A percentile compares a stretch with the other conserved stretches of the same genome.
Evolutionary conservation across 2,888 invertebrate genomes (phyloP).

Genomic region (Gonocerus acuteangulatus): DNA sequence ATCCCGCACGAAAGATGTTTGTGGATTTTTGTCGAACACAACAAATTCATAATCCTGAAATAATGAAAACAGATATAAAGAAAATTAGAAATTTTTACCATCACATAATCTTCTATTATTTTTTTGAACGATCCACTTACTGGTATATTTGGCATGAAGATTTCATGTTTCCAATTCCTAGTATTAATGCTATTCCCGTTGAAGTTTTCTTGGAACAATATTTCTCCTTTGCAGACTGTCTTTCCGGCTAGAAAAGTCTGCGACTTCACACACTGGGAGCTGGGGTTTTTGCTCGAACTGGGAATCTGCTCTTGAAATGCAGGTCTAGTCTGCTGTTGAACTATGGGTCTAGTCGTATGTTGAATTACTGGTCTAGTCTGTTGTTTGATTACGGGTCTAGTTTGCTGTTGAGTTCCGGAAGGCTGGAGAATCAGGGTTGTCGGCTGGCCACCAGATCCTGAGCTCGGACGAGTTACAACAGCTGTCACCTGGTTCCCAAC

Average conservation of each 20-base stretch:
- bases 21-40: constrained; percentile 40
- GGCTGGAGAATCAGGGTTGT: background rate
- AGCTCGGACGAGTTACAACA: background rate
- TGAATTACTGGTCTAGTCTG: background rate
- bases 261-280: constrained; percentile 19
- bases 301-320: background rate
- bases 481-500: background rate
- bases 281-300: background rate
- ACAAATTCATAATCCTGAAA: constrained; percentile 43
- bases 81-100: background rate
- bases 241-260: constrained; percentile 30
- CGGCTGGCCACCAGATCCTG: background rate
- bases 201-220: constrained; percentile 32
- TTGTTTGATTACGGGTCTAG: background rate
- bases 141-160: constrained; percentile 35
- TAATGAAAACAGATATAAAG: background rate
- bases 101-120: background rate
- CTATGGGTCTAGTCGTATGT: background rate
- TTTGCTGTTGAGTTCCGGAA: background rate
- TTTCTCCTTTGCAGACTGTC: constrained; percentile 30
- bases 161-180: constrained; percentile 32
- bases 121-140: constrained; percentile 23
- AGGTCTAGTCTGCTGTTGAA: background rate
- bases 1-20: constrained; percentile 37
- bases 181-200: constrained; percentile 11